Percentiles rank a stretch among this genome's conserved stretches.
Evolutionary conservation across 2,888 invertebrate genomes (phyloP).

Genomic region (Oligia strigilis): DNA sequence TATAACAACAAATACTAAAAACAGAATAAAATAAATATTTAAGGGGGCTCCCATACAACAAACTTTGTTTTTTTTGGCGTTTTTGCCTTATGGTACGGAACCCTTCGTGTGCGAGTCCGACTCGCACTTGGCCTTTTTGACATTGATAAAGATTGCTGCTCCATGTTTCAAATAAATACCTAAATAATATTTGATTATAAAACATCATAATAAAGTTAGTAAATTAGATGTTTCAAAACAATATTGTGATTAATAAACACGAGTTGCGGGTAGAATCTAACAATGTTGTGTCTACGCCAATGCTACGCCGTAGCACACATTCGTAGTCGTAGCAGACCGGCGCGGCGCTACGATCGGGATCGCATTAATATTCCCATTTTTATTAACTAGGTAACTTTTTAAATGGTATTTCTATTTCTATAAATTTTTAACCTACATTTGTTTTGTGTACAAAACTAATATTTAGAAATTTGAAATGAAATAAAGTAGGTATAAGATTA

Average conservation of each 20-base stretch:
- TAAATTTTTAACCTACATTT: slow-evolving; percentile 7
- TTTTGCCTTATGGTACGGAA: too few relatives aligned
- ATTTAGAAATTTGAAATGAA: fast-evolving
- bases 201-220: neutral
- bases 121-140: too few relatives aligned
- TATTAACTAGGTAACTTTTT: neutral
- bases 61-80: too few relatives aligned
- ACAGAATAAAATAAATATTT: too few relatives aligned
- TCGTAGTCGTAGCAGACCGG: slow-evolving; percentile 35
- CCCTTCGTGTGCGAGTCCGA: too few relatives aligned
- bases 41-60: too few relatives aligned
- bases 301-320: slow-evolving; percentile 43
- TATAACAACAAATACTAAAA: too few relatives aligned
- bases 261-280: neutral
- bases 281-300: slow-evolving; percentile 20
- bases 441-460: neutral
- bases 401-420: slow-evolving; percentile 11
- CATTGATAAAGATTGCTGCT: too few relatives aligned
- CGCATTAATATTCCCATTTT: slow-evolving; percentile 5
- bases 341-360: slow-evolving; percentile 27
- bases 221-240: neutral
- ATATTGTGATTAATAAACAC: neutral
- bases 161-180: too few relatives aligned
- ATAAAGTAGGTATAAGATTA: neutral
- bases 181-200: neutral